Conservation (phyloP, 2,113 vertebrate species). For the Romanogobio albipinnatus region DNA sequence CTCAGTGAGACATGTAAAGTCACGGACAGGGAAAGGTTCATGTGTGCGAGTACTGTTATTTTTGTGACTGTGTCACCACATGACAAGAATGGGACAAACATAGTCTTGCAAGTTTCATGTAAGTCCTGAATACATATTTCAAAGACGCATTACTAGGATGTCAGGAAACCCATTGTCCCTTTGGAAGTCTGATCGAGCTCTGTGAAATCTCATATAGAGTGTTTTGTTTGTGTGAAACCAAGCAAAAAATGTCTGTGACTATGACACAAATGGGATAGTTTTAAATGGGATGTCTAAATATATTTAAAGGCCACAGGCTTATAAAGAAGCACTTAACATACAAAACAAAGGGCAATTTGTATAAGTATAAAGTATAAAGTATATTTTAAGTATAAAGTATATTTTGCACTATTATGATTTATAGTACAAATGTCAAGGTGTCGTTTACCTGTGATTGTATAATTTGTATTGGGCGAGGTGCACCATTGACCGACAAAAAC, state of each 20-base stretch:
- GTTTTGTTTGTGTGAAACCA: slow-evolving; percentile 19
- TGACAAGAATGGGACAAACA: slow-evolving; percentile 10
- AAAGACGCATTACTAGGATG: slow-evolving; percentile 4
- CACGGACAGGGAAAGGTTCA: not conserved
- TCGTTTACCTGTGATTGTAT: not conserved
- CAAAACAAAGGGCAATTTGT: not conserved
- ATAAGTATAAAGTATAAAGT: too few species aligned
- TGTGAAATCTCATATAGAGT: not conserved
- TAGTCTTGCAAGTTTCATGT: slow-evolving; percentile 14
- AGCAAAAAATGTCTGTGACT: not conserved
- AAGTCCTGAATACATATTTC: not conserved
- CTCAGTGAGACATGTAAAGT: slow-evolving; percentile 11
- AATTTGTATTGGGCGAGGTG: too few species aligned
- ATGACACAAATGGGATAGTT: not conserved
- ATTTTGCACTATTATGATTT: not conserved
- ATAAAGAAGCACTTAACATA: not conserved
- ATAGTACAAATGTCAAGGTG: not conserved
- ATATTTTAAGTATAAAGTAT: too few species aligned
- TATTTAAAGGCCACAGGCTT: not conserved
- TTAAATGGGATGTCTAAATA: not conserved
- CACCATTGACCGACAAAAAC: too few species aligned
- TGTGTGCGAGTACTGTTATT: not conserved
- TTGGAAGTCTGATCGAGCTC: not conserved
- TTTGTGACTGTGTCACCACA: not conserved
- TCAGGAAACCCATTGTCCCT: not conserved